A percentile compares a stretch with the other conserved stretches of the same genome.
These are phyloP conservation scores for Dendrolimus kikuchii DNA, from an alignment of 1,140 invertebrate genomes.

Conservation along the genomic window DNA sequence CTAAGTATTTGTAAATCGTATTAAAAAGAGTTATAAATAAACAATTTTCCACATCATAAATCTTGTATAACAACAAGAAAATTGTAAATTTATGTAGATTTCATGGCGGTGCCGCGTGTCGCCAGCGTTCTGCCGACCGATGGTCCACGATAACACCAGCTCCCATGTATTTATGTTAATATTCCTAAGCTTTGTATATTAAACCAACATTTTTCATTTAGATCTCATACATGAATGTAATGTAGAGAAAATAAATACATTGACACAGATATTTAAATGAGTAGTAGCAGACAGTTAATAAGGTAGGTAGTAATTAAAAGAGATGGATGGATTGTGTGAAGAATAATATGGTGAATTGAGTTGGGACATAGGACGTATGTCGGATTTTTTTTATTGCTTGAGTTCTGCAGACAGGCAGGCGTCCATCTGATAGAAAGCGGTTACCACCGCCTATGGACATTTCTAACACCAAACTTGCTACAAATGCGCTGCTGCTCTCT, in stretches of 20 bases:
- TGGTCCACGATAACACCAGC: conserved; percentile 17
- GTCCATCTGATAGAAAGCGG: no score
- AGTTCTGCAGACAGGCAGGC: no score
- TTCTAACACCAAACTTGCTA: no score
- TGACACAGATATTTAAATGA: neutral
- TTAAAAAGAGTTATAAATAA: conserved; percentile 38
- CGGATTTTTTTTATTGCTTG: no score
- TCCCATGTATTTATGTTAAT: conserved; percentile 29
- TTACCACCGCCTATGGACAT: no score
- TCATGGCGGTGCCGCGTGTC: conserved; percentile 38
- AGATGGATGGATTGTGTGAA: no score
- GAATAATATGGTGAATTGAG: no score
- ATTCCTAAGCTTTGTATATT: conserved; percentile 21
- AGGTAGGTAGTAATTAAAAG: no score
- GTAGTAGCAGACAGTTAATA: no score
- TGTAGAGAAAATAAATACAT: neutral
- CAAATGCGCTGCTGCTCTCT: no score
- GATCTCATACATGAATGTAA: conserved; percentile 14
- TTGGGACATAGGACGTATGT: no score
- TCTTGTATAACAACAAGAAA: conserved; percentile 46
- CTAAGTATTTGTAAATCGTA: neutral
- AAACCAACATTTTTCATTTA: conserved; percentile 22
- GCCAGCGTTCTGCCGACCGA: conserved; percentile 27
- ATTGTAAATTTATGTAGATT: conserved; percentile 57
- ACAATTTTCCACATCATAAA: conserved; percentile 48